Conservation (phyloP, 2,888 invertebrate genomes). For the Microctonus hyperodae region DNA sequence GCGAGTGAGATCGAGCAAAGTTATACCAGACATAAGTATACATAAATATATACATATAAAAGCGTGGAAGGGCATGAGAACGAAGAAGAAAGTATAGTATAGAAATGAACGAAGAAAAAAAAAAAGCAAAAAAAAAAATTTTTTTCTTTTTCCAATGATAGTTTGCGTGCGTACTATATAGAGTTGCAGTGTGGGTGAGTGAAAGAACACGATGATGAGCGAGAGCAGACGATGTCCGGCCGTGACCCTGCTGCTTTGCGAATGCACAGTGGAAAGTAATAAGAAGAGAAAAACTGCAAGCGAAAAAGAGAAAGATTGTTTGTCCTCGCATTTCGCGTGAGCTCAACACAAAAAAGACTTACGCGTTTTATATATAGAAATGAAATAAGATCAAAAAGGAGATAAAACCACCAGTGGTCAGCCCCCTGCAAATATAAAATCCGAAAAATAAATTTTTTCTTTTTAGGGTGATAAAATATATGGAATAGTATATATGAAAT, state of each 20-base stretch:
- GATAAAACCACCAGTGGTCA: background rate
- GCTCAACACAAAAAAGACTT: background rate
- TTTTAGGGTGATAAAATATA: background rate
- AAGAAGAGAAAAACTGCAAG: constrained; percentile 1
- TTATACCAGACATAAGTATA: background rate
- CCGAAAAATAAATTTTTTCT: background rate
- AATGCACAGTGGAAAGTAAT: constrained; percentile 14
- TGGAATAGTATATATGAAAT: too few relatives aligned
- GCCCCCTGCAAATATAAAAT: background rate
- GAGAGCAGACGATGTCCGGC: constrained; percentile 61
- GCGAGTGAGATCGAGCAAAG: constrained; percentile 7
- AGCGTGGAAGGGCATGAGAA: constrained; percentile 11
- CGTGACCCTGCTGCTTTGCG: constrained; percentile 58
- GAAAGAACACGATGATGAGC: background rate
- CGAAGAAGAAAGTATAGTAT: background rate
- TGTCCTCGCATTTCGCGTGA: constrained; percentile 8
- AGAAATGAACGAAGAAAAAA: constrained; percentile 8
- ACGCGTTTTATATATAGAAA: background rate
- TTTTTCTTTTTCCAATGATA: background rate
- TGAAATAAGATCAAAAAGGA: background rate
- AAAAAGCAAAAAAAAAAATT: background rate
- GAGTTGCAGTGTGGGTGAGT: background rate
- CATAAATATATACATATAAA: background rate
- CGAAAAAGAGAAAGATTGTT: background rate
- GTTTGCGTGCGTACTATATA: background rate